A percentile compares a stretch with the other conserved stretches of the same genome.
These are phyloP conservation scores for Cercocebus atys DNA, from an alignment of 2,113 vertebrate genomes.

Conservation along the genomic window DNA sequence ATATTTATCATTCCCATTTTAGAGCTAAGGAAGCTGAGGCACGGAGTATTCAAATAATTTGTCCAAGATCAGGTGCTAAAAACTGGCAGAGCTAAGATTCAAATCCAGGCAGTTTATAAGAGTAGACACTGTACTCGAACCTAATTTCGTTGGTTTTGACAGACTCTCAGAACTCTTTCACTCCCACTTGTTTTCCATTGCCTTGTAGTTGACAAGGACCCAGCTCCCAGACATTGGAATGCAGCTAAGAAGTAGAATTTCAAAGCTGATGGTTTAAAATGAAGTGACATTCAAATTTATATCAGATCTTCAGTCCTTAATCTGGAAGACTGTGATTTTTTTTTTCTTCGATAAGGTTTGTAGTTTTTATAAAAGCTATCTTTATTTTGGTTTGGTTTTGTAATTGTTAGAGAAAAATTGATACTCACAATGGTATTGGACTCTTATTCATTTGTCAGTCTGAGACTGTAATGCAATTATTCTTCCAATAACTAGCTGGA, in stretches of 20 bases:
- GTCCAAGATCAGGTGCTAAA: neutral
- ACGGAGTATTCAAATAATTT: neutral
- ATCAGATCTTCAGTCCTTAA: neutral
- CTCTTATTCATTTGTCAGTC: neutral
- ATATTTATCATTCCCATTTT: neutral
- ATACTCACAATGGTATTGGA: neutral
- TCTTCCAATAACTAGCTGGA: neutral
- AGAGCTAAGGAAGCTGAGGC: neutral
- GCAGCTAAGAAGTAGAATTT: neutral
- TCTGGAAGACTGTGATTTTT: neutral
- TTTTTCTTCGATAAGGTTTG: neutral
- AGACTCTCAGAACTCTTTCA: neutral
- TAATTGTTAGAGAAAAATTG: conserved; percentile 13
- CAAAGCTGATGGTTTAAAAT: neutral
- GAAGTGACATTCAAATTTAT: neutral
- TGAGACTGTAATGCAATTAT: neutral
- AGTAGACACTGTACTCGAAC: neutral
- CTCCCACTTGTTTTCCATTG: neutral
- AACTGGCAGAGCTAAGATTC: neutral
- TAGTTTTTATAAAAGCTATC: neutral
- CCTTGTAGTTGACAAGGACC: neutral
- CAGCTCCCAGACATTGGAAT: neutral
- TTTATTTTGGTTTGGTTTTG: neutral
- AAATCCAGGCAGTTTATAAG: neutral
- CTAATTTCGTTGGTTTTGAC: neutral